A percentile compares a stretch with the other conserved stretches of the same genome.
phyloP scores from a whole-genome alignment of 2,797 vertebrate species.

The Phoebastria nigripes region DNA sequence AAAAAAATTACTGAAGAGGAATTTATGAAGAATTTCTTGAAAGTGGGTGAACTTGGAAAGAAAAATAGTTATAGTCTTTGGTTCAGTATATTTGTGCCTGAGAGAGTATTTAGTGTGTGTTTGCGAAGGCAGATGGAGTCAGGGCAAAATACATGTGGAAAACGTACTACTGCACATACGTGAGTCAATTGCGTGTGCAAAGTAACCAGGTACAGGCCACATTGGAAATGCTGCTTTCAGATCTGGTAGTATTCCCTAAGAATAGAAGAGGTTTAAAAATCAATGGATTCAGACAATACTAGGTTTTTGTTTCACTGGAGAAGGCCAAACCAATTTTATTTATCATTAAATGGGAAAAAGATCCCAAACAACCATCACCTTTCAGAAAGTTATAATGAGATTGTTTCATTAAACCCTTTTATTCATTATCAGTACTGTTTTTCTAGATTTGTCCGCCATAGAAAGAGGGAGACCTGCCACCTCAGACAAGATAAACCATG shows the following conservation, averaged over 20 bases:
- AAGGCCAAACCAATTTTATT: neutral
- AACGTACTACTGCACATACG: fast-evolving
- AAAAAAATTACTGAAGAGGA: neutral
- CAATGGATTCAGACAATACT: neutral
- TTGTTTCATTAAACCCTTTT: neutral
- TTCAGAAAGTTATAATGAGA: neutral
- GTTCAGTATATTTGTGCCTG: neutral
- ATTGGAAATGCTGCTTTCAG: neutral
- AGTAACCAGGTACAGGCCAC: neutral
- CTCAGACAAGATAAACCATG: neutral
- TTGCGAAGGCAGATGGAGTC: neutral
- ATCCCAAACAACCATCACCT: neutral
- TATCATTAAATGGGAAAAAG: neutral
- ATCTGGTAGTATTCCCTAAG: neutral
- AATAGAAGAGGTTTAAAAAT: neutral
- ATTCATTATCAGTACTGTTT: neutral
- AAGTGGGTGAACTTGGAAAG: neutral
- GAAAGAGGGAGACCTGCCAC: neutral
- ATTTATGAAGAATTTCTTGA: neutral
- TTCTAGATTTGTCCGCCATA: neutral
- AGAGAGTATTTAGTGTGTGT: neutral
- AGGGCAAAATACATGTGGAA: neutral
- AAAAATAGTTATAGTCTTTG: neutral
- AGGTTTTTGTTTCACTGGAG: neutral
- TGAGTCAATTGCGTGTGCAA: neutral